phyloP scores from a whole-genome alignment of 2,113 vertebrate species.

The Crocuta crocuta region DNA sequence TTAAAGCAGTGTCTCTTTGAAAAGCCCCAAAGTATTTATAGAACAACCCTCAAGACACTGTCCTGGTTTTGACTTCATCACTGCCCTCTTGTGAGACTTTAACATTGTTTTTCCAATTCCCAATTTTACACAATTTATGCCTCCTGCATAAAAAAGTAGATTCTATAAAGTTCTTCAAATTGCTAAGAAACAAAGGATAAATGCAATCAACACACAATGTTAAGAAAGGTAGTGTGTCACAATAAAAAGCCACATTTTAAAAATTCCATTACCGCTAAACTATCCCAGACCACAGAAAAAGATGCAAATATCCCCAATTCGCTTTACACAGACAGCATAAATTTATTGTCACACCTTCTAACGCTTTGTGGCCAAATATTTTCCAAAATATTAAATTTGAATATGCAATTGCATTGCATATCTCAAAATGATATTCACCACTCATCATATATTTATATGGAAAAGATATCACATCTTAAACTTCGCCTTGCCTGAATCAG shows the following conservation, averaged over 20 bases:
- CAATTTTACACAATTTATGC: not conserved
- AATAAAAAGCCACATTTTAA: constrained; percentile 33
- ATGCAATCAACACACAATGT: not conserved
- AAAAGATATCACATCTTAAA: not conserved
- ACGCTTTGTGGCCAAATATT: not conserved
- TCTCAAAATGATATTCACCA: not conserved
- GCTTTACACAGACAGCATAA: not conserved
- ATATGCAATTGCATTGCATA: not conserved
- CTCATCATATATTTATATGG: not conserved
- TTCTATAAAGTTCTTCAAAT: not conserved
- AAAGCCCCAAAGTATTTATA: constrained; percentile 68
- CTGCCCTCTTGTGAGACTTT: not conserved
- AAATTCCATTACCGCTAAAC: not conserved
- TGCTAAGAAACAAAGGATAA: not conserved
- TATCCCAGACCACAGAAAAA: not conserved
- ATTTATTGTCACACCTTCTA: not conserved
- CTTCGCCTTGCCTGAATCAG: not conserved
- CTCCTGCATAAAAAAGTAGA: not conserved
- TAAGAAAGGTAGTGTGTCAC: not conserved
- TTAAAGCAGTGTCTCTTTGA: constrained; percentile 21
- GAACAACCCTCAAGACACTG: not conserved
- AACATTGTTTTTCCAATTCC: not conserved
- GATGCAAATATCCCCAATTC: not conserved
- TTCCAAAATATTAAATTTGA: not conserved
- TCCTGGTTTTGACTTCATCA: not conserved